phyloP scores from a whole-genome alignment of 2,888 invertebrate genomes.

The Kuschelorhynchus macadamiae region DNA sequence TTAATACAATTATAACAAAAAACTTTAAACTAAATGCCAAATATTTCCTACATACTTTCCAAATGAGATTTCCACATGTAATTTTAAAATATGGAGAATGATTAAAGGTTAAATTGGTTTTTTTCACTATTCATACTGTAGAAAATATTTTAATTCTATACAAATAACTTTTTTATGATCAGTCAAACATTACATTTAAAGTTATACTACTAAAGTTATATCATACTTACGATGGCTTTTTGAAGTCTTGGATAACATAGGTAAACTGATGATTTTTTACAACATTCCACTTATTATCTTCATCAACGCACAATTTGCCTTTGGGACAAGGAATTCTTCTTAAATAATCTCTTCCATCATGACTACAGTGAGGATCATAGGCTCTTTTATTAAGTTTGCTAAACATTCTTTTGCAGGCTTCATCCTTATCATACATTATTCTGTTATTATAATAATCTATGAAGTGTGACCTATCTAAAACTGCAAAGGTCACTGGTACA shows the following conservation, averaged over 20 bases:
- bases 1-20: no score
- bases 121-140: no score
- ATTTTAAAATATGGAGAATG: no score
- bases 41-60: no score
- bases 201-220: no score
- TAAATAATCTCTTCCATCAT: conserved; percentile 83
- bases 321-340: conserved; percentile 88
- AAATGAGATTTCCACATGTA: no score
- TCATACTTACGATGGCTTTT: conserved; percentile 84
- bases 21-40: no score
- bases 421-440: conserved; percentile 75
- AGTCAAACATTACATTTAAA: no score
- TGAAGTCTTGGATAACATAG: conserved; percentile 90
- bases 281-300: conserved; percentile 88
- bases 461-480: conserved; percentile 90
- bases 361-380: conserved; percentile 88
- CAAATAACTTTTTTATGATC: no score
- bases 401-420: conserved; percentile 91
- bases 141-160: no score
- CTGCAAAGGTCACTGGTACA: conserved; percentile 86
- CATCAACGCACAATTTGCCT: conserved; percentile 85
- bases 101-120: no score
- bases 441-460: conserved; percentile 91
- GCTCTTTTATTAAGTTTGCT: conserved; percentile 84
- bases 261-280: conserved; percentile 93